phyloP scores from a whole-genome alignment of 2,797 vertebrate species.

The Buceros bicornis region DNA sequence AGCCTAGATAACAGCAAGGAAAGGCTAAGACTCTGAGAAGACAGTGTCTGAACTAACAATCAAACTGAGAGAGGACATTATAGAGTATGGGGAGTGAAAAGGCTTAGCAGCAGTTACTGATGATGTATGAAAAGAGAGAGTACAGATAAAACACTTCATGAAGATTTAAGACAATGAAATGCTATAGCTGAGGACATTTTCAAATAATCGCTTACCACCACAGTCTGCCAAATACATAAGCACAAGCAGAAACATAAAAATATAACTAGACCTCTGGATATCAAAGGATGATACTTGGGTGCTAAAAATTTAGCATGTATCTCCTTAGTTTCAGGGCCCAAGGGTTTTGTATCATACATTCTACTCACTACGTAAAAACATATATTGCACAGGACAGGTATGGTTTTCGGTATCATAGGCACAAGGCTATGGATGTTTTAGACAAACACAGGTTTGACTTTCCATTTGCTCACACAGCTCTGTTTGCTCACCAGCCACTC shows the following conservation, averaged over 20 bases:
- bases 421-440: neutral
- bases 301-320: neutral
- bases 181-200: neutral
- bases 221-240: neutral
- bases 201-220: neutral
- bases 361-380: neutral
- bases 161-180: conserved; percentile 30
- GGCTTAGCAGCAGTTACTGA: conserved; percentile 12
- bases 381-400: neutral
- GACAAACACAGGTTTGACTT: neutral
- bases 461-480: neutral
- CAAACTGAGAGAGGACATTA: conserved; percentile 32
- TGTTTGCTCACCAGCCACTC: neutral
- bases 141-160: conserved; percentile 29
- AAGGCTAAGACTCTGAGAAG: conserved; percentile 43
- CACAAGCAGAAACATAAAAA: conserved; percentile 26
- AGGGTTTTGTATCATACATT: neutral
- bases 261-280: neutral
- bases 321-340: neutral
- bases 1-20: conserved; percentile 49
- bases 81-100: conserved; percentile 50
- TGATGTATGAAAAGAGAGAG: conserved; percentile 24
- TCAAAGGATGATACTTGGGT: neutral
- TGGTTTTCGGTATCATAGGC: neutral
- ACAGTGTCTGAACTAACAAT: conserved; percentile 58